Evolutionary conservation across 2,113 vertebrate genomes (phyloP).

Genomic region (Mustela nigripes): DNA sequence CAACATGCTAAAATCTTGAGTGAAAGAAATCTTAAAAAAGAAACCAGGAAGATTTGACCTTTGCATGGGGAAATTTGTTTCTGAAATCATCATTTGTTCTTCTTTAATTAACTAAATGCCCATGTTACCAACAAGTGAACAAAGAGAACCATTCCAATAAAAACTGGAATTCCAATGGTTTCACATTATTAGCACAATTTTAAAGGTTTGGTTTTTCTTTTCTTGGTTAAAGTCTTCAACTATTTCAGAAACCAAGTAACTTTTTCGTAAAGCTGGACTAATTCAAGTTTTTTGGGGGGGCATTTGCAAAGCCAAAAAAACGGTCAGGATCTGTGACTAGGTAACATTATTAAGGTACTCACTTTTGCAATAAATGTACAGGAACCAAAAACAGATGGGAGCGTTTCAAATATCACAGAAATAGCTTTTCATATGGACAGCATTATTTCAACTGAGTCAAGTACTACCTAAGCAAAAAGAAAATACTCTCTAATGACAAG

Average conservation of each 20-base stretch:
- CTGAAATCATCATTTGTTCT: conserved; percentile 49
- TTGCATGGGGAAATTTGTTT: conserved; percentile 11
- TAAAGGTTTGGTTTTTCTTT: not conserved
- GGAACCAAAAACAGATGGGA: conserved; percentile 71
- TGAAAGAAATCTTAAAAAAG: conserved; percentile 46
- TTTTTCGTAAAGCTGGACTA: conserved; percentile 49
- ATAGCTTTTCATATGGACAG: conserved; percentile 71
- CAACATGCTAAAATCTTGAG: not conserved
- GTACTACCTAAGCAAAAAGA: conserved; percentile 73
- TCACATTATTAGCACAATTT: conserved; percentile 32
- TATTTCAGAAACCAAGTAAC: conserved; percentile 66
- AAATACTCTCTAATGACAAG: conserved; percentile 72
- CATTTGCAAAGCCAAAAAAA: conserved; percentile 67
- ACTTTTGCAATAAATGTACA: conserved; percentile 71
- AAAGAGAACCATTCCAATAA: conserved; percentile 54
- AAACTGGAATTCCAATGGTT: conserved; percentile 19
- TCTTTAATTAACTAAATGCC: conserved; percentile 46
- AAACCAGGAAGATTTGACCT: not conserved
- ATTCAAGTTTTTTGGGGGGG: not conserved
- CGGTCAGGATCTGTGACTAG: conserved; percentile 50
- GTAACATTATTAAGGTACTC: conserved; percentile 64
- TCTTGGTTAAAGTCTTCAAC: conserved; percentile 27
- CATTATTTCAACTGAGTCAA: conserved; percentile 75
- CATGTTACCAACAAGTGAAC: conserved; percentile 47
- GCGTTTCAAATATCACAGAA: conserved; percentile 70